Base-by-base conservation (phyloP, 2,888 invertebrate species). In the Teleiodes luculella region DNA sequence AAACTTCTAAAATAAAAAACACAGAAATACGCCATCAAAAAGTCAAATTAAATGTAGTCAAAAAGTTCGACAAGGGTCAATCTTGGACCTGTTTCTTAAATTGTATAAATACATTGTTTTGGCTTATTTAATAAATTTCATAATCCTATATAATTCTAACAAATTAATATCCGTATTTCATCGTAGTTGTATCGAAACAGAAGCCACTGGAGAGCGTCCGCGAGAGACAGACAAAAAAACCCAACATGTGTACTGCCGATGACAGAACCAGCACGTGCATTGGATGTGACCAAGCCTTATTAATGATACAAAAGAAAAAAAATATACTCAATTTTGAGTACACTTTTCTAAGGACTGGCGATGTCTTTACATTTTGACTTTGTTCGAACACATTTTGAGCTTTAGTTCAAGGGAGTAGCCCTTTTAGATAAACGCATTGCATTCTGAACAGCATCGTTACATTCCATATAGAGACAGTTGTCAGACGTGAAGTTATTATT, bases 191-290 rank as follows among this genome's bases (percentile, higher is more conserved):
- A n/a, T 43, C 43, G 10, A 4, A 28, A 13, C 35, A 10, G 74
- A 70, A 81, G 79, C 78, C 81, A 77, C 70, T 67, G 69, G 72
- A 65, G 61, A 64, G 60, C 64, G 24, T n/a, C 28, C 24, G 43
- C 13, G 49, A 18, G 24, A 13, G 49, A 28, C 24, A 63, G 63
- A 62, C 69, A 78, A 78, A 81, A 80, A 83, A 76, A 73, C 59
- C 62, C 63, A 79, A 84, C 86, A 86, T 80, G 79, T 86, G 86
- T 74, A 66, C 64, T 65, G 69, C 63, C 65, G 58, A 66, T 49
- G 49, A 49, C 37, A 49, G 16, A 37, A 28, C 20, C 36, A 49
- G 79, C 86, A 82, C 80, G 80, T 80, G 80, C 72, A 76, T 58
- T 70, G 70, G 72, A 72, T 70, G 69, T 48, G 69, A 70, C 68